Base-by-base conservation (phyloP, 2,888 invertebrate species). In the Drosophila fulvimacula region DNA sequence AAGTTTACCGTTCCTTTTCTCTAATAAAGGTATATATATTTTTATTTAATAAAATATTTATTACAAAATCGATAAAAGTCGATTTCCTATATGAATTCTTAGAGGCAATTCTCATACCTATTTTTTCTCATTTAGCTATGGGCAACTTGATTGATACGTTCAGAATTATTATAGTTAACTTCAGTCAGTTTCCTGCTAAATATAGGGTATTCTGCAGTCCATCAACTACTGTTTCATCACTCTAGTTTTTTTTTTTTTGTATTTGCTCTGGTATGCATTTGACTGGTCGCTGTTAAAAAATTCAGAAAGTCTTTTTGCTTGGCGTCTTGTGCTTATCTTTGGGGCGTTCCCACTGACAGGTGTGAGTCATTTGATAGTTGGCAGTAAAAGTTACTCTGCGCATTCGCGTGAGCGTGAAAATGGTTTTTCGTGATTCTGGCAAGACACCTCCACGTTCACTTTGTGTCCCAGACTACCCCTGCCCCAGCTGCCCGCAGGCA, bases 361-460 rank as follows among this genome's bases (percentile, higher is more conserved):
- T 84, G 81, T 82, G 87, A 76, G 85, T 73, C 82, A 69, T 64
- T 81, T 89, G 83, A 87, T 81, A 84, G 89, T 89, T 83, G 84
- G 72, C 71, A 68, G 76, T 71, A 85, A 83, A 88, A 84, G 79
- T 88, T 82, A 71, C 67, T 79, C 73, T 78, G 75, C 85, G 82
- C 87, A 88, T 72, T 89, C 82, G 88, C 88, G 88, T 81, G 79
- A 90, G 87, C 89, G 90, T 88, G 89, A 89, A 88, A 88, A 89
- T 89, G 90, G 75, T 78, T 90, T 87, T 90, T 90, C 85, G 73
- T 89, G 73, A 84, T 88, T 73, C 65, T 75, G 69, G 68, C 57
- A 57, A 24, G n/a, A 52, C 52, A 52, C 38, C 36, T n/a, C 52
- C 36, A 36, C 36, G 7, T 27, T 46, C 49, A 32, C 44, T 19